Conservation (phyloP, 2,888 invertebrate genomes). For the Drosophila neoperkinsi region DNA sequence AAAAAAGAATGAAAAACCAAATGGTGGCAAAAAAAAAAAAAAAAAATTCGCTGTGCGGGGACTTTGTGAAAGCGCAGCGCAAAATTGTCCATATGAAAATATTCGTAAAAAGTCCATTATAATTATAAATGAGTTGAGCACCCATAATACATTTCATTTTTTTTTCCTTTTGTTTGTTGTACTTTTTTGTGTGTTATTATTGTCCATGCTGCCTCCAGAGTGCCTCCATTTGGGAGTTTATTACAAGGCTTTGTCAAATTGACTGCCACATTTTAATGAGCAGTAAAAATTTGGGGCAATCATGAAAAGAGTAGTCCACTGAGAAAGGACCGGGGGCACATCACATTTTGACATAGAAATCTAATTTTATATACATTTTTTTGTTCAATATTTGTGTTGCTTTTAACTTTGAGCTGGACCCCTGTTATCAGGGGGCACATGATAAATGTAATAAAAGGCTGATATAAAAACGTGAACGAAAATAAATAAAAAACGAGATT, state of each 20-base stretch:
- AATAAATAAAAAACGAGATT: neutral
- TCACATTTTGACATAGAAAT: slow-evolving; percentile 50
- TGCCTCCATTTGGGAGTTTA: slow-evolving; percentile 44
- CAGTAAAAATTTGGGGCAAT: slow-evolving; percentile 70
- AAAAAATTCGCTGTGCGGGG: neutral
- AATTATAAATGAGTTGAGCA: slow-evolving; percentile 81
- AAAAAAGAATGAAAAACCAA: slow-evolving; percentile 20
- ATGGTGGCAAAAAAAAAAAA: slow-evolving; percentile 19
- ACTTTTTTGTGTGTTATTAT: slow-evolving; percentile 23
- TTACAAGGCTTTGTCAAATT: slow-evolving; percentile 66
- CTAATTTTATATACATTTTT: slow-evolving; percentile 32
- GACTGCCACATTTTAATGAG: slow-evolving; percentile 77
- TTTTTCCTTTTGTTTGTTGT: slow-evolving; percentile 15
- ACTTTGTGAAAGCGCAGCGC: slow-evolving; percentile 25
- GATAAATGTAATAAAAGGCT: slow-evolving; percentile 6
- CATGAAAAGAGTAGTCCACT: slow-evolving; percentile 37
- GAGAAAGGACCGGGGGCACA: slow-evolving; percentile 15
- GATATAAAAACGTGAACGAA: neutral
- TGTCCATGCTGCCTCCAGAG: slow-evolving; percentile 24
- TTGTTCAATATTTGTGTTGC: slow-evolving; percentile 48
- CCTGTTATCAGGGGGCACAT: neutral
- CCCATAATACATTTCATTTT: slow-evolving; percentile 71
- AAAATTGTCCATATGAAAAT: slow-evolving; percentile 37
- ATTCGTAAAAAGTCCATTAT: slow-evolving; percentile 78
- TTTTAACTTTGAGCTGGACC: slow-evolving; percentile 19